Conservation (phyloP, 2,113 vertebrate species). For the Scolopax mira region DNA sequence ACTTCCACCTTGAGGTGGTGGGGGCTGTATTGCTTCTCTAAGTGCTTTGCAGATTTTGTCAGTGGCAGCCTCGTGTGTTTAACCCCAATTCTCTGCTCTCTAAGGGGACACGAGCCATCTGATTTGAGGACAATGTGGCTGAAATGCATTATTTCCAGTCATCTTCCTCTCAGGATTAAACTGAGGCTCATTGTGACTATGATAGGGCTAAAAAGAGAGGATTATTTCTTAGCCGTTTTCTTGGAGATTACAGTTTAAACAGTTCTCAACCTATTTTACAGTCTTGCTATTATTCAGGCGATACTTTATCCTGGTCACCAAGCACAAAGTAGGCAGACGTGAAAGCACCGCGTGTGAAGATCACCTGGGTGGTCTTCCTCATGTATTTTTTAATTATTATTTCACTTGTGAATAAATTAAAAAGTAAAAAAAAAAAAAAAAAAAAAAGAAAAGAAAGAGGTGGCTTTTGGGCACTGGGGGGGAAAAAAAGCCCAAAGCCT, state of each 20-base stretch:
- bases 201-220: background rate
- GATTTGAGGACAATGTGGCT: background rate
- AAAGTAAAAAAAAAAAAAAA: background rate
- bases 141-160: slow-evolving; percentile 32
- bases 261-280: background rate
- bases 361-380: background rate
- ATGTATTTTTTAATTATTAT: background rate
- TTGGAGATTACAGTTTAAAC: background rate
- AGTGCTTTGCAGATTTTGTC: background rate
- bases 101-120: background rate
- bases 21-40: background rate
- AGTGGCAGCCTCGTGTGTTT: background rate
- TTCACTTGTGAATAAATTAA: background rate
- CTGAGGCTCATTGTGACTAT: background rate
- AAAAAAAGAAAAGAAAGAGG: background rate
- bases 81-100: slow-evolving; percentile 15
- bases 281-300: background rate
- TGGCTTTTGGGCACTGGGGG: background rate
- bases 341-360: background rate
- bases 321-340: background rate
- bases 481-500: background rate
- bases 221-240: background rate
- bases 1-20: background rate
- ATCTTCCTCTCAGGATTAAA: slow-evolving; percentile 20
- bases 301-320: background rate